Evolutionary conservation across 2,888 invertebrate genomes (phyloP), one percentile per base, ranked within the genome.

Genomic region (Cristatella mucedo): DNA sequence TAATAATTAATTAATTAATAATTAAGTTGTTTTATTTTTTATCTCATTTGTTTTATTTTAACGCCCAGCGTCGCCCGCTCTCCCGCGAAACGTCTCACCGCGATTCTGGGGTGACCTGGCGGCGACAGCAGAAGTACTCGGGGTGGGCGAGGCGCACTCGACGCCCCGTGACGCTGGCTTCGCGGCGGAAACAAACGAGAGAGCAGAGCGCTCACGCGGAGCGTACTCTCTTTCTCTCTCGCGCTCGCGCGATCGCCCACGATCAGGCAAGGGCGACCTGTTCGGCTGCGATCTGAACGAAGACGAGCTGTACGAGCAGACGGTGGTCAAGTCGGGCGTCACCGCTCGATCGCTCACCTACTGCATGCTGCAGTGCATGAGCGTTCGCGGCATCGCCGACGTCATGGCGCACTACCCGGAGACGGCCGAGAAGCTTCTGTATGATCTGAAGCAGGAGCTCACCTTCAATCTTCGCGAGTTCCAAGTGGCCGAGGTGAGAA

Each of bases 341-440:
- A 89, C 91, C 63, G 89, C 91, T 24, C 79, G 82, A 70, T 89
- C 89, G 26, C 72, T 91, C 40, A 91, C 91, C 31, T 91, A 91
- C 68, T 91, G 91, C 67, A 91, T 91, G 69, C 73, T 91, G 43
- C 89, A 91, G 69, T 85, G 86, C 68, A 81, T 91, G 50, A 78
- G 84, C 67, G 83, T 86, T 48, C 78, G 77, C 46, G 87, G 89
- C 1, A 71, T 91, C 36, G 79, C 84, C 11, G 87, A 87, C 52
- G 85, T 84, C 1, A 71, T 91, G 13, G 73, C 83, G 2, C 70
- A 89, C 0, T 91, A 91, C 64, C 87, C 89, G 0, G 89, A 91
- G 63, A 91, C 86, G 63, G 86, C 86, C 55, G 83, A 85, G 57
- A 82, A 86, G 63, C 91, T 91, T 63, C 79, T 83, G 36, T 77